Evolutionary conservation across 2,797 vertebrate species (phyloP), one percentile per base, ranked within the genome.

Genomic region (Labroides dimidiatus): DNA sequence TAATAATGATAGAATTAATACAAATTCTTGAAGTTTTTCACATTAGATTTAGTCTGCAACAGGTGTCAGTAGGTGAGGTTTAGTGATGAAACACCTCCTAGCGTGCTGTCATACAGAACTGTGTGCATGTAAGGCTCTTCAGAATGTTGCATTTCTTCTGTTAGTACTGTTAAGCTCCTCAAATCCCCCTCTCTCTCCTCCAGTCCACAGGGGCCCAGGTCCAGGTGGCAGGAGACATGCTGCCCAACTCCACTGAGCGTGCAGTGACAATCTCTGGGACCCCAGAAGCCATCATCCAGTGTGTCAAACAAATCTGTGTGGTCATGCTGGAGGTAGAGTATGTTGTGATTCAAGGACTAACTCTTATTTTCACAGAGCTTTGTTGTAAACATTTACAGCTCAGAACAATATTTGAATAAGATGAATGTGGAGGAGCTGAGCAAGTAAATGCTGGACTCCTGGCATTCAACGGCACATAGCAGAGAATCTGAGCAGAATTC

Each of bases 161-260:
- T 74, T 54, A 42, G 57, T 20, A 56, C 10, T 58, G 27, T 75
- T 27, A 62, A 17, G 20, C 69, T 44, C 44, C 48, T 84, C 51
- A 72, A 77, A 71, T 61, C 80, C 45, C 48, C 30, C 48, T 23
- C 64, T 10, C 63, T 75, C 43, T 64, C 47, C 80, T 88, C 44
- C 86, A 99, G 97, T 98, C 96, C 84, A 98, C 97, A 96, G 97
- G 97, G 87, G 97, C 97, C 87, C 97, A 98, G 92, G 97, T 99
- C 61, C 97, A 98, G 85, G 97, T 98, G 90, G 97, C 97, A 1
- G 97, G 97, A 67, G 97, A 98, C 93, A 98, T 98, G 97, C 93
- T 99, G 91, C 97, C 97, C 89, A 99, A 98, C 92, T 99, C 97
- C 83, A 99, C 97, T 2, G 97, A 99, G 91, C 95, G 97, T 78